A percentile compares a stretch with the other conserved stretches of the same genome.
Conservation (phyloP, 2,113 vertebrate genomes). For the Pimephales promelas region DNA sequence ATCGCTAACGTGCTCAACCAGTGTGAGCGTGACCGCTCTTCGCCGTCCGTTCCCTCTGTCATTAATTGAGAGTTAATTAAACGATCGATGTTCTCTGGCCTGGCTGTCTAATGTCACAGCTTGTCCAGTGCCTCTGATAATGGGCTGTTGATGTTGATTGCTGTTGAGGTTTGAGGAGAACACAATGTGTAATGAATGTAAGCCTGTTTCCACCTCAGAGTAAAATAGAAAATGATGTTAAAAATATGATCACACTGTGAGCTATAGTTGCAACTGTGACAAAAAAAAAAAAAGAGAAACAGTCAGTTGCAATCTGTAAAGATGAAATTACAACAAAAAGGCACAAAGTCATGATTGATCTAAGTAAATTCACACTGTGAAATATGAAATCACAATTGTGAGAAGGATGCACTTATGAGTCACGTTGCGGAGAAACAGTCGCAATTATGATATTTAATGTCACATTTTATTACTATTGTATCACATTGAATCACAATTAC, state of each 20-base stretch:
- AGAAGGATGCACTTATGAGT: neutral
- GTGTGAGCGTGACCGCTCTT: slow-evolving; percentile 36
- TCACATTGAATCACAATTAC: neutral
- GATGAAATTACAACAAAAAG: slow-evolving; percentile 63
- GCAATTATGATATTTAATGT: too few relatives aligned
- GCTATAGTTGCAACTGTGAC: neutral
- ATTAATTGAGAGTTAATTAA: slow-evolving; percentile 67
- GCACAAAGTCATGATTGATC: neutral
- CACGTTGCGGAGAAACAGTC: neutral
- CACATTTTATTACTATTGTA: too few relatives aligned
- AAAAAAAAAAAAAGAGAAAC: neutral
- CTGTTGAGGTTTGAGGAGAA: slow-evolving; percentile 66
- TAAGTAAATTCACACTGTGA: neutral
- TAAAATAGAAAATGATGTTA: neutral
- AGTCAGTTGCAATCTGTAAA: neutral
- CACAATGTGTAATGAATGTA: slow-evolving; percentile 61
- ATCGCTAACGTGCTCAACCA: slow-evolving; percentile 56
- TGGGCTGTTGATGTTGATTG: slow-evolving; percentile 56
- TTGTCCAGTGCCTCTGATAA: slow-evolving; percentile 60
- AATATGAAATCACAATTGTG: neutral
- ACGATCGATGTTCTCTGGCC: slow-evolving; percentile 64
- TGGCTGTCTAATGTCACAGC: slow-evolving; percentile 62
- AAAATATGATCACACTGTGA: neutral
- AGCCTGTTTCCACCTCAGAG: neutral
- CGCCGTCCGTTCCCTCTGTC: slow-evolving; percentile 51